phyloP scores from a whole-genome alignment of 1,140 invertebrate genomes.

The Luehdorfia chinensis region DNA sequence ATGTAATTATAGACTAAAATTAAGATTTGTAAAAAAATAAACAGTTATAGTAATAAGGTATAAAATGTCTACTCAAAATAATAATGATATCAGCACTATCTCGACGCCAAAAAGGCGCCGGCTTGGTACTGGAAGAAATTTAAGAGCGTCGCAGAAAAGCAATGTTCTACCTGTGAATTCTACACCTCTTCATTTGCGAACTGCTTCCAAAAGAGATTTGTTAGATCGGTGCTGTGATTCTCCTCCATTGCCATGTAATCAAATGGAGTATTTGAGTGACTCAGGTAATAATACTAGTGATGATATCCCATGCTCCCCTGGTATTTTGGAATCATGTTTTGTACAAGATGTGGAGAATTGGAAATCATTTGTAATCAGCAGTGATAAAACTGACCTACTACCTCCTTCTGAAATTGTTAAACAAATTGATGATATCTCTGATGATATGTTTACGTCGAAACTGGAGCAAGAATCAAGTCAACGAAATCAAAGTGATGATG shows the following conservation, averaged over 20 bases:
- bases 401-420: conserved; percentile 14
- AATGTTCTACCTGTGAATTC: conserved; percentile 25
- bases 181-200: conserved; percentile 28
- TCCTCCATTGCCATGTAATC: conserved; percentile 61
- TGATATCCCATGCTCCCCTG: conserved; percentile 49
- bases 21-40: no score
- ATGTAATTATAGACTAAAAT: no score
- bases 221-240: conserved; percentile 39
- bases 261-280: conserved; percentile 57
- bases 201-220: no score
- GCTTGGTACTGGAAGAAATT: conserved; percentile 34
- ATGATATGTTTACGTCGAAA: conserved; percentile 46
- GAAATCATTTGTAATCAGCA: conserved; percentile 38
- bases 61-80: conserved; percentile 34
- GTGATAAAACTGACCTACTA: conserved; percentile 25
- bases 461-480: conserved; percentile 29
- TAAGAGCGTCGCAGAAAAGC: conserved; percentile 24
- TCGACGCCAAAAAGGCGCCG: conserved; percentile 57
- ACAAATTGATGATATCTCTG: conserved; percentile 32
- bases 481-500: conserved; percentile 20
- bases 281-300: conserved; percentile 38
- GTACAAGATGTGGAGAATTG: conserved; percentile 34
- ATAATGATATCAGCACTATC: conserved; percentile 20
- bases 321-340: conserved; percentile 29
- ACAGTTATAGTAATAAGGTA: no score